These are phyloP conservation scores for Celastrina argiolus DNA, from an alignment of 2,888 invertebrate genomes.

Conservation along the genomic window DNA sequence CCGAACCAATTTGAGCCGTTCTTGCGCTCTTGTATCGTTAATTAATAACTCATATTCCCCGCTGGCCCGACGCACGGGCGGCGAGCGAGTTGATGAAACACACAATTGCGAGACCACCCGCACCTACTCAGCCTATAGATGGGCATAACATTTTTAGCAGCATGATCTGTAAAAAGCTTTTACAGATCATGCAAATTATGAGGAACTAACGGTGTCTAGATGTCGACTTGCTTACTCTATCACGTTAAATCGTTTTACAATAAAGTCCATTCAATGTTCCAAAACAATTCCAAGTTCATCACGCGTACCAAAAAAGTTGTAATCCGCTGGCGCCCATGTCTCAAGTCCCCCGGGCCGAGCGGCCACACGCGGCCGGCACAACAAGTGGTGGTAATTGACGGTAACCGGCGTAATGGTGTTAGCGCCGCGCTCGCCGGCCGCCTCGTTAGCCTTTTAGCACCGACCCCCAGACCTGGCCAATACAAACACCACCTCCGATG, in stretches of 20 bases:
- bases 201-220: no score
- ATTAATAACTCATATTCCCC: slow-evolving; percentile 25
- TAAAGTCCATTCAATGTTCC: no score
- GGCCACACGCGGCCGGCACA: neutral
- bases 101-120: neutral
- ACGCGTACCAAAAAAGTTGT: neutral
- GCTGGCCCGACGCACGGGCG: slow-evolving; percentile 11
- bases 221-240: neutral
- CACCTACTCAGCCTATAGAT: neutral
- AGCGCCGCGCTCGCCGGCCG: neutral
- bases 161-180: neutral
- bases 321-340: neutral
- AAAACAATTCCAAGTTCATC: no score
- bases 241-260: neutral
- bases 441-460: slow-evolving; percentile 8
- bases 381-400: slow-evolving; percentile 19
- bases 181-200: no score
- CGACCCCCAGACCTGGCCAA: neutral
- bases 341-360: neutral
- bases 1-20: slow-evolving; percentile 17
- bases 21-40: slow-evolving; percentile 12
- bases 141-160: neutral
- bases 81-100: neutral
- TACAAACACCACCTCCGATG: neutral
- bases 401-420: slow-evolving; percentile 13